Conservation (phyloP, 2,113 vertebrate genomes). For the Pelodiscus sinensis region DNA sequence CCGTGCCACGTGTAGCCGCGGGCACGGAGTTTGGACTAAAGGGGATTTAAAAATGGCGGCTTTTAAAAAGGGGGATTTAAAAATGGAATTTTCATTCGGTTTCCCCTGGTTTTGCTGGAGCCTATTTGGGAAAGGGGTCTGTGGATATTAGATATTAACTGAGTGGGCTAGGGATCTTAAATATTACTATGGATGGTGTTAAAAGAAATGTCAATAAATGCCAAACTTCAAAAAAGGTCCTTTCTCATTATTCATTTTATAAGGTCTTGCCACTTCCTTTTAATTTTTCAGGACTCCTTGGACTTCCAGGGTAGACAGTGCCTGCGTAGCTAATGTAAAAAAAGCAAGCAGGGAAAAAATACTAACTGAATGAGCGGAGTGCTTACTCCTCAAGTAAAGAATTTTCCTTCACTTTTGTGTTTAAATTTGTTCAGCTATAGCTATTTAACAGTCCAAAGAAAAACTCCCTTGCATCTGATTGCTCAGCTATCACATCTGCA, state of each 20-base stretch:
- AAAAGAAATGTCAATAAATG: background rate
- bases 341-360: background rate
- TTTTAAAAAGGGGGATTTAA: too few relatives aligned
- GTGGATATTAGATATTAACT: background rate
- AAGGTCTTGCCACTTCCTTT: background rate
- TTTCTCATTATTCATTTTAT: background rate
- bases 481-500: background rate
- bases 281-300: background rate
- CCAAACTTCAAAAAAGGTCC: background rate
- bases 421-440: too few relatives aligned
- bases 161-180: background rate
- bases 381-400: background rate
- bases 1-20: too few relatives aligned
- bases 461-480: background rate
- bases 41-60: too few relatives aligned
- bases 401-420: background rate
- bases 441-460: background rate
- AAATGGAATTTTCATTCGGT: too few relatives aligned
- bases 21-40: too few relatives aligned
- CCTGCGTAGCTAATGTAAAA: background rate
- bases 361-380: fast-evolving
- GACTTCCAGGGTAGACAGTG: background rate
- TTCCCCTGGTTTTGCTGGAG: background rate
- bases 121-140: background rate
- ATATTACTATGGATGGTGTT: background rate